phyloP scores from a whole-genome alignment of 2,888 invertebrate genomes.

The Ligdia adustata region DNA sequence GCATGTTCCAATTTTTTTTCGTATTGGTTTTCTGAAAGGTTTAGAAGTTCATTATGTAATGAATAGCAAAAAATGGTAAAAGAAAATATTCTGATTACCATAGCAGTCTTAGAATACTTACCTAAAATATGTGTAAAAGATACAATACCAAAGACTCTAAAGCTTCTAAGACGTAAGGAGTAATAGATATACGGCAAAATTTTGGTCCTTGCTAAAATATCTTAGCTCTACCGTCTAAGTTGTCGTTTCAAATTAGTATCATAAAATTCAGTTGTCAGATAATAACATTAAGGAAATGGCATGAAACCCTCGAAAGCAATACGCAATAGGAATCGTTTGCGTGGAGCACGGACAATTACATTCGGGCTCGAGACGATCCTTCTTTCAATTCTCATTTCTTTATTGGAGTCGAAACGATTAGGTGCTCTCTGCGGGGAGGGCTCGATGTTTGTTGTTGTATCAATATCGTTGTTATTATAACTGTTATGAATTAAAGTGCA shows the following conservation, averaged over 20 bases:
- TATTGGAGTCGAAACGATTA: constrained; percentile 65
- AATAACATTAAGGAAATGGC: constrained; percentile 71
- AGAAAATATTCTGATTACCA: no score
- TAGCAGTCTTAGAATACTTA: no score
- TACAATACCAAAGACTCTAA: no score
- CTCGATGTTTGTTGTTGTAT: constrained; percentile 37
- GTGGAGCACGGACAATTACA: constrained; percentile 69
- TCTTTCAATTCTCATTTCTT: constrained; percentile 70
- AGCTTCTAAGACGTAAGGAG: no score
- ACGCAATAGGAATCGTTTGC: constrained; percentile 73
- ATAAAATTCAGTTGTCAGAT: constrained; percentile 69
- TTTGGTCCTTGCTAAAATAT: no score
- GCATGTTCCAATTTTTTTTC: constrained; percentile 1
- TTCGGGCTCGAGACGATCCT: constrained; percentile 62
- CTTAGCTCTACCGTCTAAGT: no score
- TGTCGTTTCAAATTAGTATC: constrained; percentile 45
- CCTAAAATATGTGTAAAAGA: no score
- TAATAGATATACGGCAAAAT: no score
- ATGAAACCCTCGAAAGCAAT: constrained; percentile 66
- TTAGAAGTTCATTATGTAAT: no score
- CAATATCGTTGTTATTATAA: constrained; percentile 25
- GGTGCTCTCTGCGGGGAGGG: constrained; percentile 51
- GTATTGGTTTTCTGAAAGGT: no score
- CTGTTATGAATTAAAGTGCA: constrained; percentile 14
- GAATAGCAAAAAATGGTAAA: no score